Evolutionary conservation across 1,140 invertebrate genomes (phyloP).

Genomic region (Cherax quadricarinatus): DNA sequence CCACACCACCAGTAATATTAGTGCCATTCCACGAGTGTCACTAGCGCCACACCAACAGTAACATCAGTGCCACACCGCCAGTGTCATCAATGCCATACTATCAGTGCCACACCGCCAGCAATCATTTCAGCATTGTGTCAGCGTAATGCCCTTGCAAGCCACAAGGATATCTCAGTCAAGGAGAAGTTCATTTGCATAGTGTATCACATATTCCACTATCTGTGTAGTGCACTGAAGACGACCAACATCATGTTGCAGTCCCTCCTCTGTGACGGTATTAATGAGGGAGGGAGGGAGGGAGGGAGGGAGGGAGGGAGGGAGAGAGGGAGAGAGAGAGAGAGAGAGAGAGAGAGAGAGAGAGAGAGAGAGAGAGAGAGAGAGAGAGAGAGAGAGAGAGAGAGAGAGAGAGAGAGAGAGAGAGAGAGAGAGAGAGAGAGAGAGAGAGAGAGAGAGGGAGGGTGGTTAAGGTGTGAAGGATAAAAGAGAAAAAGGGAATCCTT

Average conservation of each 20-base stretch:
- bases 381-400: neutral
- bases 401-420: neutral
- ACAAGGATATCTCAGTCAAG: neutral
- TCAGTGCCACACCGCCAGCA: neutral
- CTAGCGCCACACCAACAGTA: too few relatives aligned
- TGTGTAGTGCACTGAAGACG: neutral
- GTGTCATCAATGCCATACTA: too few relatives aligned
- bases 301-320: slow-evolving; percentile 10
- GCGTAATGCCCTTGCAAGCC: neutral
- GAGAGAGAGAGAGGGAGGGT: neutral
- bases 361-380: neutral
- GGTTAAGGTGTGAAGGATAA: neutral
- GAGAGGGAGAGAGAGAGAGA: slow-evolving; percentile 21
- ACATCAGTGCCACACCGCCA: too few relatives aligned
- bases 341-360: neutral
- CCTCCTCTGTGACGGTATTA: neutral
- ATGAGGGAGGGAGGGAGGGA: neutral
- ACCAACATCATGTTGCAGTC: neutral
- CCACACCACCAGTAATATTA: too few relatives aligned
- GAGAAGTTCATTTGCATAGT: neutral
- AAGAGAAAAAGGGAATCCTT: neutral
- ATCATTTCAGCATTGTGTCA: neutral
- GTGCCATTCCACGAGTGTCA: too few relatives aligned
- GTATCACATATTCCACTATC: neutral
- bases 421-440: neutral